These are phyloP conservation scores for Propithecus deckenii DNA, from an alignment of 2,797 vertebrate genomes.

Conservation along the genomic window DNA sequence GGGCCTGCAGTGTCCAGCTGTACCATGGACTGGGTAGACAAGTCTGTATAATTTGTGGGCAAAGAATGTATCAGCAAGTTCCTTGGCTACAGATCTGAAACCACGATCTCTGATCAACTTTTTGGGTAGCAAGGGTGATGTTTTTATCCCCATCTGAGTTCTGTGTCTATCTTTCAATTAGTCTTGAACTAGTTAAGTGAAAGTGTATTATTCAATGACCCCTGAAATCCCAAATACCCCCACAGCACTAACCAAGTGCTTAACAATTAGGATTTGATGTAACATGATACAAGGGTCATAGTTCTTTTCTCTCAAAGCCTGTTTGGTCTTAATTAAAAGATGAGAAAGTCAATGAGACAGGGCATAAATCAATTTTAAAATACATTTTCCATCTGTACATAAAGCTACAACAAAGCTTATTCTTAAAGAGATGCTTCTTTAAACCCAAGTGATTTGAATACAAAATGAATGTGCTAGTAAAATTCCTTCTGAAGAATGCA, in stretches of 20 bases:
- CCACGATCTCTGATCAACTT: not conserved
- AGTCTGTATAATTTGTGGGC: not conserved
- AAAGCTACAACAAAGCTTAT: conserved; percentile 21
- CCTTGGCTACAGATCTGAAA: not conserved
- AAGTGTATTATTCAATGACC: not conserved
- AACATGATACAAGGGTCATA: not conserved
- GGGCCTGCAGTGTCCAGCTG: not conserved
- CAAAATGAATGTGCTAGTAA: conserved; percentile 9
- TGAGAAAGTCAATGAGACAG: not conserved
- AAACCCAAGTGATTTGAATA: conserved; percentile 28
- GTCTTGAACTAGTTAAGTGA: conserved; percentile 32
- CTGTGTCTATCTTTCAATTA: not conserved
- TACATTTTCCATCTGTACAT: not conserved
- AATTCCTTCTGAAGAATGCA: conserved; percentile 9
- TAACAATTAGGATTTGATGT: conserved; percentile 21
- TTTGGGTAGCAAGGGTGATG: not conserved
- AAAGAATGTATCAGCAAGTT: not conserved
- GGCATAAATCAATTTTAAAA: conserved; percentile 7
- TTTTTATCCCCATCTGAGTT: not conserved
- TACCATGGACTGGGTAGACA: not conserved
- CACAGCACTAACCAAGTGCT: not conserved
- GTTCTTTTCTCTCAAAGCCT: not conserved
- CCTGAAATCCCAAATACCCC: not conserved
- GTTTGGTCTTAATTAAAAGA: conserved; percentile 34
- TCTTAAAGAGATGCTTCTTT: conserved; percentile 28